Evolutionary conservation across 1,140 invertebrate genomes (phyloP).

Genomic region (Ooceraea biroi): DNA sequence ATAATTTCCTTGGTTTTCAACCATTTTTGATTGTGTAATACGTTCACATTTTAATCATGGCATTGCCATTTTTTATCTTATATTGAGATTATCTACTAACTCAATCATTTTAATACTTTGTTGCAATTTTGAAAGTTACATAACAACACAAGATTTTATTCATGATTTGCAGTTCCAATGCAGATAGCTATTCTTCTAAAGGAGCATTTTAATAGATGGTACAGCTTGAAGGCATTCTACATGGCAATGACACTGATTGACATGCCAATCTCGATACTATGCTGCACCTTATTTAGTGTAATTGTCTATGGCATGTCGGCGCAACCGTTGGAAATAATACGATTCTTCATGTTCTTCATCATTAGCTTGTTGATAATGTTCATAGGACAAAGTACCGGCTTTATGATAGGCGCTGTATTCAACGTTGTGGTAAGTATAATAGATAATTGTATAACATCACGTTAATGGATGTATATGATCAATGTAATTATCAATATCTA

Average conservation of each 20-base stretch:
- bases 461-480: too few species aligned
- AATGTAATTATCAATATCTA: too few species aligned
- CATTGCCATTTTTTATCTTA: too few species aligned
- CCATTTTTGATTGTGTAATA: too few species aligned
- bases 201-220: slow-evolving; percentile 98
- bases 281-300: slow-evolving; percentile 92
- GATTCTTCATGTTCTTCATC: slow-evolving; percentile 94
- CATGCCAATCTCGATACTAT: slow-evolving; percentile 91
- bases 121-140: too few species aligned
- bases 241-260: slow-evolving; percentile 94
- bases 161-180: slow-evolving; percentile 93
- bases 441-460: too few species aligned
- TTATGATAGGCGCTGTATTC: slow-evolving; percentile 95
- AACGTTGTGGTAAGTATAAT: slow-evolving; percentile 91
- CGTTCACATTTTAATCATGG: too few species aligned
- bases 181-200: slow-evolving; percentile 96
- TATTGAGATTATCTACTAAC: too few species aligned
- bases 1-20: too few species aligned
- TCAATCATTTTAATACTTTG: too few species aligned
- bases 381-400: slow-evolving; percentile 95
- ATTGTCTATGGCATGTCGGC: slow-evolving; percentile 95
- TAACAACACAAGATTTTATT: neutral
- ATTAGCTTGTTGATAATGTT: slow-evolving; percentile 94
- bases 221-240: slow-evolving; percentile 97
- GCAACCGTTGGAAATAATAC: slow-evolving; percentile 91